phyloP scores from a whole-genome alignment of 1,140 invertebrate species.

The Nephila pilipes region DNA sequence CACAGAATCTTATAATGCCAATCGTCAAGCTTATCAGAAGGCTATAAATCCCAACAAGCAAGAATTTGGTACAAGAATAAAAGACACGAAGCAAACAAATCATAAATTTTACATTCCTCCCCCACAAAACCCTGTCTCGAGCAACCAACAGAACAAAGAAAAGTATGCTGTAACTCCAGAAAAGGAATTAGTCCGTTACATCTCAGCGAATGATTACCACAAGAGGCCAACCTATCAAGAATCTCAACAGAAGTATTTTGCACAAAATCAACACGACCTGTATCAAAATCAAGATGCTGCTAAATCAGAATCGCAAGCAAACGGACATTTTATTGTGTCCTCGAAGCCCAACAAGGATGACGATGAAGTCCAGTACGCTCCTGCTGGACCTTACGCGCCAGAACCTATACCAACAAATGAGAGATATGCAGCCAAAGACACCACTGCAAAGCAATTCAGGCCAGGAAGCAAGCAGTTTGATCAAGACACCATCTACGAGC shows the following conservation, averaged over 20 bases:
- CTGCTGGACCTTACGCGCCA: conserved; percentile 52
- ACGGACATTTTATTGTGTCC: conserved; percentile 57
- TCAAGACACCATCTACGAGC: conserved; percentile 55
- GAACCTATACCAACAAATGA: background rate
- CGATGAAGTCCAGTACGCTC: conserved; percentile 44
- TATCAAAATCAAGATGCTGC: background rate
- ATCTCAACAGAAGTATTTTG: background rate
- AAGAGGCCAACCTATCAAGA: conserved; percentile 51
- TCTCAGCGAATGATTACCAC: conserved; percentile 39
- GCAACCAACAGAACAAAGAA: background rate
- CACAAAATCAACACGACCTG: conserved; percentile 1
- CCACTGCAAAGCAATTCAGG: conserved; percentile 23
- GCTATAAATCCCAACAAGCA: conserved; percentile 22
- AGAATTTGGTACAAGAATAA: conserved; percentile 1
- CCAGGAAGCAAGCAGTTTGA: conserved; percentile 64
- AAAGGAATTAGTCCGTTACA: conserved; percentile 51
- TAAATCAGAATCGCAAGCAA: conserved; percentile 53
- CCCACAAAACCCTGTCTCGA: background rate
- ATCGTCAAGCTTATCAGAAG: conserved; percentile 23
- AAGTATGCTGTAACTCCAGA: conserved; percentile 13
- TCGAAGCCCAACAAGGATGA: conserved; percentile 43
- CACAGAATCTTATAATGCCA: background rate
- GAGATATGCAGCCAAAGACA: conserved; percentile 15
- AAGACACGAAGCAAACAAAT: background rate
- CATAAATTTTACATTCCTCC: conserved; percentile 63